Evolutionary conservation across 1,140 invertebrate genomes (phyloP).

Genomic region (Drosophila carrolli): DNA sequence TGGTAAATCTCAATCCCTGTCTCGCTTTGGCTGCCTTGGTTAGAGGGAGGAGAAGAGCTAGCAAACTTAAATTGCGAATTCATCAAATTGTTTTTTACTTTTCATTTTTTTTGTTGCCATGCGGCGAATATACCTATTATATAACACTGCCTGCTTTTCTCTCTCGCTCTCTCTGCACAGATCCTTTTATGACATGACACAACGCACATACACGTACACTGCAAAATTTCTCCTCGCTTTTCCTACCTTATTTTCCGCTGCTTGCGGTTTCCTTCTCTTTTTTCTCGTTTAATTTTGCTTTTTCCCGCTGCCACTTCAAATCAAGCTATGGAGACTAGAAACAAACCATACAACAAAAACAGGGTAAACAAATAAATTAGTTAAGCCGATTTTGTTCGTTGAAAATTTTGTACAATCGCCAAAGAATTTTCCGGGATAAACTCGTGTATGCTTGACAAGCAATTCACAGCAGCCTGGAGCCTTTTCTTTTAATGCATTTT

Average conservation of each 20-base stretch:
- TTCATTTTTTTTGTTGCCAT: constrained; percentile 29
- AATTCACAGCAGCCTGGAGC: background rate
- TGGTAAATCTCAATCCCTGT: constrained; percentile 21
- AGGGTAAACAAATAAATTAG: background rate
- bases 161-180: constrained; percentile 1
- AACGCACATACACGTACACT: constrained; percentile 15
- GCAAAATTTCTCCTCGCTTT: background rate
- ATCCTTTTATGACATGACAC: constrained; percentile 65
- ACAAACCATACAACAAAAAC: background rate
- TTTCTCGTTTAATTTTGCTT: background rate
- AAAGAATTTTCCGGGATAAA: constrained; percentile 3
- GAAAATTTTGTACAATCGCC: background rate
- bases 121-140: constrained; percentile 50
- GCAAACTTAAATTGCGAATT: constrained; percentile 54
- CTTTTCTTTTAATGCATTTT: background rate
- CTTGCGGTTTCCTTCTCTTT: background rate
- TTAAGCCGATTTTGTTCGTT: background rate
- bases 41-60: constrained; percentile 13
- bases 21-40: constrained; percentile 1
- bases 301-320: background rate
- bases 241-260: background rate
- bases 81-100: constrained; percentile 40
- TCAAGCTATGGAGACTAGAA: background rate
- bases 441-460: constrained; percentile 8
- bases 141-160: constrained; percentile 42